Conservation (phyloP, 2,888 invertebrate species). For the Nomada fabriciana region DNA sequence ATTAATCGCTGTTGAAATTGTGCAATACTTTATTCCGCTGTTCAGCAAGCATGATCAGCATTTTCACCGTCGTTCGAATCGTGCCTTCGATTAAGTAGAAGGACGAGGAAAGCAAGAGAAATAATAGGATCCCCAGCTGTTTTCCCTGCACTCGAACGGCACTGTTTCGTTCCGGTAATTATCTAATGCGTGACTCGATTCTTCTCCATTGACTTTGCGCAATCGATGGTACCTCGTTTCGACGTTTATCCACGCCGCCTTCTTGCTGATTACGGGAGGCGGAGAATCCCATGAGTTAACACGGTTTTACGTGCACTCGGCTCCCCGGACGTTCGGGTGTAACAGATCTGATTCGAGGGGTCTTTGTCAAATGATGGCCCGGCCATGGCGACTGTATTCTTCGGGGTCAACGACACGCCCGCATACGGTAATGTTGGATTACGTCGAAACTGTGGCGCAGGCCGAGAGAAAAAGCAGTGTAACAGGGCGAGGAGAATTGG, state of each 20-base stretch:
- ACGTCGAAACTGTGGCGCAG: not conserved
- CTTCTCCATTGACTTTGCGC: not conserved
- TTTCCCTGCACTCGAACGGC: not conserved
- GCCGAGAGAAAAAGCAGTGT: not conserved
- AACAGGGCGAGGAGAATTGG: too few relatives aligned
- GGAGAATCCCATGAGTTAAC: conserved; percentile 37
- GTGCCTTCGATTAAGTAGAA: too few relatives aligned
- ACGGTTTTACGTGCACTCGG: conserved; percentile 63
- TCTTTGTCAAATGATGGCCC: conserved; percentile 24
- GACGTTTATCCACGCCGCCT: conserved; percentile 32
- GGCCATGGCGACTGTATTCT: conserved; percentile 20
- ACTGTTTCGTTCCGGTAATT: conserved; percentile 1
- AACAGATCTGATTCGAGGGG: conserved; percentile 50
- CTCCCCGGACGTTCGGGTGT: conserved; percentile 11
- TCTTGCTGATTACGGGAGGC: not conserved
- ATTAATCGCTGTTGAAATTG: too few relatives aligned
- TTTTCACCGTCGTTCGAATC: not conserved
- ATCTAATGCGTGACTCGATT: conserved; percentile 22
- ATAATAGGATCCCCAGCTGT: not conserved
- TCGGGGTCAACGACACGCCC: conserved; percentile 52
- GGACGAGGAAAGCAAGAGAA: not conserved
- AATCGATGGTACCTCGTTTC: conserved; percentile 29
- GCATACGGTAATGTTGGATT: conserved; percentile 39
- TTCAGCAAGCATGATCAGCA: too few relatives aligned
- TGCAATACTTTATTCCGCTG: too few relatives aligned